phyloP scores from a whole-genome alignment of 1,140 invertebrate species.

The Oppia nitens region DNA sequence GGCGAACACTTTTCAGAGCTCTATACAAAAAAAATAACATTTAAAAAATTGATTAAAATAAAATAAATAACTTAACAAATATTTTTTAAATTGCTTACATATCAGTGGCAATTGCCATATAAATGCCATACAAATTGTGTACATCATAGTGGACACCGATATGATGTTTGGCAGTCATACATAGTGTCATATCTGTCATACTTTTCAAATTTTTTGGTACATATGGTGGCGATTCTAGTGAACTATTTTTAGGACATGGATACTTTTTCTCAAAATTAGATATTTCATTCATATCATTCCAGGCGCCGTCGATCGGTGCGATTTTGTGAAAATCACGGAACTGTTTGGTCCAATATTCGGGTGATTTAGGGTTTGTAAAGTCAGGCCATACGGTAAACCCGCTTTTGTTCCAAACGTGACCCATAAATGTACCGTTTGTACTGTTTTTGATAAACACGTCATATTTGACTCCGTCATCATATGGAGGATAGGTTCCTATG shows the following conservation, averaged over 20 bases:
- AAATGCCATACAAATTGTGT: conserved; percentile 65
- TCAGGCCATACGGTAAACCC: conserved; percentile 49
- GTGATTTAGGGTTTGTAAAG: conserved; percentile 57
- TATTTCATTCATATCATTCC: conserved; percentile 39
- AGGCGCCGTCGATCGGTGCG: conserved; percentile 54
- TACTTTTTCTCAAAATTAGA: conserved; percentile 21
- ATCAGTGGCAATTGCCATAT: conserved; percentile 53
- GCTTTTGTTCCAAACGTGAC: conserved; percentile 21
- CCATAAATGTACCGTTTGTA: conserved; percentile 18
- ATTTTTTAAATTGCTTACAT: conserved; percentile 35
- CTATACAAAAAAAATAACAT: conserved; percentile 31
- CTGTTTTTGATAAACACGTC: conserved; percentile 26
- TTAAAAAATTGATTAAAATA: no score
- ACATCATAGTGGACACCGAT: conserved; percentile 45
- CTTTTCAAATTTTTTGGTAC: conserved; percentile 35
- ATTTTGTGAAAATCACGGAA: conserved; percentile 44
- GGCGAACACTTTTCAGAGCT: conserved; percentile 43
- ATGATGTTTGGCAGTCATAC: conserved; percentile 58
- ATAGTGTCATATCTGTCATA: conserved; percentile 52
- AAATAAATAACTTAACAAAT: conserved; percentile 7
- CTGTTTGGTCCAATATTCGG: conserved; percentile 54
- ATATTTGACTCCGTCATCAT: conserved; percentile 22
- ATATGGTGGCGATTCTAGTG: conserved; percentile 49
- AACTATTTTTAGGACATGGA: conserved; percentile 37
- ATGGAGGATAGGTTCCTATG: conserved; percentile 24